Evolutionary conservation across 2,113 vertebrate species (phyloP).

Genomic region (Taxidea taxus): DNA sequence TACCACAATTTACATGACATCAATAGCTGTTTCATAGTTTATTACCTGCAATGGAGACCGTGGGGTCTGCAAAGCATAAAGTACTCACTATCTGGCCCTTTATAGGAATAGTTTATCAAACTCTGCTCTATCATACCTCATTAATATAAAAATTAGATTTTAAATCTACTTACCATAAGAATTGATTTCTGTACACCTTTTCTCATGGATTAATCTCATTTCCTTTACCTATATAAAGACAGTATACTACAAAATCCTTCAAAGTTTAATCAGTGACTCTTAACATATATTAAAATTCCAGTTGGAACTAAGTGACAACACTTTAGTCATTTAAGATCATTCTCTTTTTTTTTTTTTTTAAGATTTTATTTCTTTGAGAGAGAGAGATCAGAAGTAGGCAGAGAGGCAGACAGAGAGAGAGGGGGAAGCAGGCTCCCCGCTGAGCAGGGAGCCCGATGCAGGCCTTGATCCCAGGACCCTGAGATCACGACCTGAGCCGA

Average conservation of each 20-base stretch:
- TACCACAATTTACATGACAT: background rate
- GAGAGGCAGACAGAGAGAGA: too few species aligned
- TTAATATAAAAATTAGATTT: background rate
- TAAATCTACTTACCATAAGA: background rate
- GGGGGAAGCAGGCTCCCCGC: too few species aligned
- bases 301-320: slow-evolving; percentile 68
- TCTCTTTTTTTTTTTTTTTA: background rate
- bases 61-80: background rate
- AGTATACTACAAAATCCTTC: slow-evolving; percentile 68
- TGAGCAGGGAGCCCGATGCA: too few species aligned
- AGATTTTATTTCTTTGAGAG: too few species aligned
- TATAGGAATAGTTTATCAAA: background rate
- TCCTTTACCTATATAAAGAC: slow-evolving; percentile 76
- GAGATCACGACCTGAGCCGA: too few species aligned
- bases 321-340: slow-evolving; percentile 28
- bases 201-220: slow-evolving; percentile 74
- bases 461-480: too few species aligned
- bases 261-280: slow-evolving; percentile 71
- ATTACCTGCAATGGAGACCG: background rate
- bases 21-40: background rate
- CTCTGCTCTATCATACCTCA: background rate
- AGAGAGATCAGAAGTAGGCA: too few species aligned
- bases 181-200: slow-evolving; percentile 26
- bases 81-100: background rate
- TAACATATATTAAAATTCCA: slow-evolving; percentile 57